Conservation (phyloP, 1,140 invertebrate species). For the Nylanderia fulva region DNA sequence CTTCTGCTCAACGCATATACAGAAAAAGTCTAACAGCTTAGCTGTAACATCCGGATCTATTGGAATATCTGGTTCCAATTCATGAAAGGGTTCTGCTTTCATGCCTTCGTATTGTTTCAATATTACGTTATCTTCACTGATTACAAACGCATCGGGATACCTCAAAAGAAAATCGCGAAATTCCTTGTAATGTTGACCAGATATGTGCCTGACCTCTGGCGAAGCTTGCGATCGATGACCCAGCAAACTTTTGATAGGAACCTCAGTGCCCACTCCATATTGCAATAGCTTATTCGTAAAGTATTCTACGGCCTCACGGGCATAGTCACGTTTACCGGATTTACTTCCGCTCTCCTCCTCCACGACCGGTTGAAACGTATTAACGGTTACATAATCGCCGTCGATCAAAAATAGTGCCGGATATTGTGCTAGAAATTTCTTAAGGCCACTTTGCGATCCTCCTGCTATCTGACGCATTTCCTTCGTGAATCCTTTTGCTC, state of each 20-base stretch:
- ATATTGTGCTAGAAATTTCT: conserved; percentile 96
- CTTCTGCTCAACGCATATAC: conserved; percentile 91
- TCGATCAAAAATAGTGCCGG: conserved; percentile 96
- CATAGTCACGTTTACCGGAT: conserved; percentile 93
- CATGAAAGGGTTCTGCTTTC: conserved; percentile 83
- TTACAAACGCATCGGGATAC: conserved; percentile 94
- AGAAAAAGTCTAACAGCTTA: conserved; percentile 92
- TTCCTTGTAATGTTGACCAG: conserved; percentile 96
- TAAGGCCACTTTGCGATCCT: conserved; percentile 96
- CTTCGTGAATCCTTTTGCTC: conserved; percentile 97
- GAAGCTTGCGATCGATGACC: conserved; percentile 97
- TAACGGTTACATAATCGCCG: conserved; percentile 96
- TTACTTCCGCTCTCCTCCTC: conserved; percentile 85
- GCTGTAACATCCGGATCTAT: conserved; percentile 93
- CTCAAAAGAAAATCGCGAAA: conserved; percentile 96
- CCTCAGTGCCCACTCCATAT: conserved; percentile 95
- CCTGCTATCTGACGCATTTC: conserved; percentile 98
- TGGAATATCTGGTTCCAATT: conserved; percentile 90
- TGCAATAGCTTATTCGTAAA: conserved; percentile 96
- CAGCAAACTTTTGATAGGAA: conserved; percentile 96
- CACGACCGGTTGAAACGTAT: conserved; percentile 89
- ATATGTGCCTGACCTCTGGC: conserved; percentile 97
- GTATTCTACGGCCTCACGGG: conserved; percentile 97
- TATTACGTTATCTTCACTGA: conserved; percentile 94
- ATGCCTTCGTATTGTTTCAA: conserved; percentile 89